Base-by-base conservation (phyloP, 2,888 invertebrate genomes). In the Margaritifera margaritifera region DNA sequence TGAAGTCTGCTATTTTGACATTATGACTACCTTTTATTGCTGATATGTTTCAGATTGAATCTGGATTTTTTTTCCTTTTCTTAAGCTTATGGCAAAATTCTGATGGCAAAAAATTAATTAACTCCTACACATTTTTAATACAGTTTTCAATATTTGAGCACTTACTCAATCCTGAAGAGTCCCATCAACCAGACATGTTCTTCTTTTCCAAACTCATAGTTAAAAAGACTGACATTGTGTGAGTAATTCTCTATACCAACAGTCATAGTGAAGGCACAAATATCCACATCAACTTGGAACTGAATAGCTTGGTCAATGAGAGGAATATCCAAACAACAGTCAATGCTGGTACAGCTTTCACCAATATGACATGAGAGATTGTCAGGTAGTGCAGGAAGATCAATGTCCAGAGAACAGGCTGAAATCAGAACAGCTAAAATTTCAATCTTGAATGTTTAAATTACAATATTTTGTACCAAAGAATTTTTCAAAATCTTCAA, bases 261-360 rank as follows among this genome's bases (percentile, higher is more conserved):
- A 53, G 55, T 63, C 42, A 68, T 54, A n/a, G 27, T 52, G 19
- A 58, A 52, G 6, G 31, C 53, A 64, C 68, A 68, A 59, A 68
- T 68, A 59, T 68, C 54, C 51, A 68, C 53, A 31, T 59, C 53
- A 18, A 63, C 58, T 20, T 42, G 24, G 63, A 63, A 63, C 15
- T 22, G 11, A 42, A 68, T 27, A 18, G 64, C 24, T 56, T 54
- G 56, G 52, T 61, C 64, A 31, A 70, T 59, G 67, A 73, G 64
- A 6, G 56, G 55, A 5, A 77, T 67, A 51, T 65, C 53, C 42
- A 75, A 54, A 66, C 80, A 80, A 51, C 79, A 80, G 57, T 78
- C 75, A 4, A 80, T 61, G n/a, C 63, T 55, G 2, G 78, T 77
- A 62, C 80, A 81, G 15, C 73, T 65, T 20, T 62, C 66, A 6